Evolutionary conservation across 2,797 vertebrate species (phyloP), one percentile per base, ranked within the genome.

Genomic region (Champsocephalus gunnari): DNA sequence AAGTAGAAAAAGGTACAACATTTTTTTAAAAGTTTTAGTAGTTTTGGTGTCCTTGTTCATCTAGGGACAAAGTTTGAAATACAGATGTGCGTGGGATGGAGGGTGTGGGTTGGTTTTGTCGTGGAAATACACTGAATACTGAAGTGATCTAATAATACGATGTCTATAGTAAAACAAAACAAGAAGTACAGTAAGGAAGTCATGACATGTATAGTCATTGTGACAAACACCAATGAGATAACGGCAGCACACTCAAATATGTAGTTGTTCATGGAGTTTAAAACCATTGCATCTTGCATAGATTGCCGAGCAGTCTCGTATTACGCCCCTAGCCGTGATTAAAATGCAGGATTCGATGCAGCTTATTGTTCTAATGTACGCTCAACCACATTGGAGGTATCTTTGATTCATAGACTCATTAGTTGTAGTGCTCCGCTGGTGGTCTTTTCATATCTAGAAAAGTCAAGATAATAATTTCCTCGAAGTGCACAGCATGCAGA

Each of bases 81-180:
- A 62, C 49, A 54, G 34, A 24, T 47, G 53, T 28, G 81, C 24
- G 81, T 74, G 21, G 61, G 71, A 66, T 41, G 57, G 12, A 51
- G 16, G 34, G 4, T 3, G 54, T 50, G 66, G 50, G 81, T 28
- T 67, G 28, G 16, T 53, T 66, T 62, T 59, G 24, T 56, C 0
- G 2, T 1, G 12, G 17, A 66, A 58, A 24, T 43, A 14, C 59
- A 57, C 28, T 54, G 47, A 69, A 61, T 12, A 65, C 14, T 45
- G 11, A 13, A 19, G 7, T 50, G 32, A 68, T 41, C 0, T 7
- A 67, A 21, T 19, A 34, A 59, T n/a, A 44, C 10, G 16, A 9
- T 14, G 50, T 57, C 21, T n/a, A 9, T 4, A 54, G 38, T 28
- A 17, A 16, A 13, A 76, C 17, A 64, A 34, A 55, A 14, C 12